Evolutionary conservation across 2,797 vertebrate genomes (phyloP).

Genomic region (Pseudomugil gertrudae): DNA sequence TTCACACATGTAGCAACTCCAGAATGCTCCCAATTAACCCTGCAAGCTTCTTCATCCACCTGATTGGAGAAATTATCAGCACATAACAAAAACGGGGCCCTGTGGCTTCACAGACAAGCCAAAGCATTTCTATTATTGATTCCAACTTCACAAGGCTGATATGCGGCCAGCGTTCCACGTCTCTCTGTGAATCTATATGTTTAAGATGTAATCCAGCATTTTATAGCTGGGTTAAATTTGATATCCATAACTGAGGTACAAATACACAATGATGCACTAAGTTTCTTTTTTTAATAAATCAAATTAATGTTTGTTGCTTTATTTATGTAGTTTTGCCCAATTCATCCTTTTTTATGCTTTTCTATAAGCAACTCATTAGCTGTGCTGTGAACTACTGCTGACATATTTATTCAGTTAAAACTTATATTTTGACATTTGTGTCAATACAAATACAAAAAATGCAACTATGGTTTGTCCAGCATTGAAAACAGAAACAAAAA

Average conservation of each 20-base stretch:
- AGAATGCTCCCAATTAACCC: slow-evolving; percentile 84
- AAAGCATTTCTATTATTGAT: slow-evolving; percentile 47
- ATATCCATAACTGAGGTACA: not conserved
- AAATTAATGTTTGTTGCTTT: not conserved
- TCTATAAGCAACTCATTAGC: not conserved
- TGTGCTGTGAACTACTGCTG: not conserved
- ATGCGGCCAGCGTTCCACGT: slow-evolving; percentile 10
- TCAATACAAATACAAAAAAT: not conserved
- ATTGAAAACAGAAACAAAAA: no score
- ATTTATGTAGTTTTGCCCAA: not conserved
- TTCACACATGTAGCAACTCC: slow-evolving; percentile 75
- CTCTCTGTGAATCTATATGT: slow-evolving; percentile 13
- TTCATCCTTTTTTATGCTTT: not conserved
- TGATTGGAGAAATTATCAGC: slow-evolving; percentile 82
- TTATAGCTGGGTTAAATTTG: not conserved
- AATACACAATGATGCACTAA: not conserved
- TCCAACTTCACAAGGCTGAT: slow-evolving; percentile 22
- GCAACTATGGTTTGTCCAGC: not conserved
- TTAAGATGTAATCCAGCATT: not conserved
- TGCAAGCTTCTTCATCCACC: slow-evolving; percentile 75
- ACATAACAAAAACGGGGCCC: slow-evolving; percentile 68
- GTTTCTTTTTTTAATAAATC: not conserved
- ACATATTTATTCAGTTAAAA: not conserved
- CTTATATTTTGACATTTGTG: not conserved
- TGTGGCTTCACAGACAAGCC: slow-evolving; percentile 41